A percentile compares a stretch with the other conserved stretches of the same genome.
phyloP scores from a whole-genome alignment of 1,140 invertebrate species.

The Theocolax elegans region DNA sequence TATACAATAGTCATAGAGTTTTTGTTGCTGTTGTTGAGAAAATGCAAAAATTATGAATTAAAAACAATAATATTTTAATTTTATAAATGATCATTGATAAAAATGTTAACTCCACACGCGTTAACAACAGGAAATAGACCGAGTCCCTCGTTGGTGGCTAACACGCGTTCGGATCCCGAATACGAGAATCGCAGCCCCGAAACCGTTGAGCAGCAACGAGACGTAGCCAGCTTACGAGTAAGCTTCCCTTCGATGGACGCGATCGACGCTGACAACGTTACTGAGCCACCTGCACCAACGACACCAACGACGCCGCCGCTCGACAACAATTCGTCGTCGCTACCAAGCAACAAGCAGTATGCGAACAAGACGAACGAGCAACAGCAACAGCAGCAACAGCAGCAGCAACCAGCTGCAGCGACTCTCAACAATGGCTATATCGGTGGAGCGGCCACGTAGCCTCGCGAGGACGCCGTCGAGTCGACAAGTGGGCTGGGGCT shows the following conservation, averaged over 20 bases:
- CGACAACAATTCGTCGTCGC: slow-evolving; percentile 36
- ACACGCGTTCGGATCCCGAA: slow-evolving; percentile 50
- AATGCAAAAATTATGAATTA: too few relatives aligned
- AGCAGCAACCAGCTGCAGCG: slow-evolving; percentile 43
- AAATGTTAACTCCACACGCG: too few relatives aligned
- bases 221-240: slow-evolving; percentile 40
- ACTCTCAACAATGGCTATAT: slow-evolving; percentile 63
- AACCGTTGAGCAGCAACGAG: background rate
- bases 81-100: too few relatives aligned
- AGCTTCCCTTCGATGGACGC: slow-evolving; percentile 53
- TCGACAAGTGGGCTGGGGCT: background rate
- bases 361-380: slow-evolving; percentile 20
- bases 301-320: background rate
- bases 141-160: slow-evolving; percentile 40
- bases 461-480: slow-evolving; percentile 32
- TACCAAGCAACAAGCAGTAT: slow-evolving; percentile 35
- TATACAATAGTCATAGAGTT: too few relatives aligned
- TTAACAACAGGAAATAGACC: slow-evolving; percentile 45
- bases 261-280: slow-evolving; percentile 41
- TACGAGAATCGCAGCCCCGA: slow-evolving; percentile 61
- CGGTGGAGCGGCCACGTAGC: slow-evolving; percentile 61
- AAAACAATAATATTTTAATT: too few relatives aligned
- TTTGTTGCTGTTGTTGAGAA: too few relatives aligned
- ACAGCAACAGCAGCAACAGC: slow-evolving; percentile 11
- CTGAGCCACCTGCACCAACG: background rate